phyloP scores from a whole-genome alignment of 2,113 vertebrate species.

The Daubentonia madagascariensis region DNA sequence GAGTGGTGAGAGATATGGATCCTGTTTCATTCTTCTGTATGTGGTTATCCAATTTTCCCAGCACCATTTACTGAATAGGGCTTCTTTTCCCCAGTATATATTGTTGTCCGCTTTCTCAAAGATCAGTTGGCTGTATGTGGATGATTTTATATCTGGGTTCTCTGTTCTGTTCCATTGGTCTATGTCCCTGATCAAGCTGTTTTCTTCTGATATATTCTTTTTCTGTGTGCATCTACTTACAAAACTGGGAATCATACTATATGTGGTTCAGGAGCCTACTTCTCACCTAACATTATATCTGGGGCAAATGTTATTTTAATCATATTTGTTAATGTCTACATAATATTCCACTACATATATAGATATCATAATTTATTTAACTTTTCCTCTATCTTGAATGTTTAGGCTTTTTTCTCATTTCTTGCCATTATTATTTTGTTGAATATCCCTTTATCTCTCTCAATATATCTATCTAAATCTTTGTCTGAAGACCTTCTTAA shows the following conservation, averaged over 20 bases:
- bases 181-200: not conserved
- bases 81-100: too few species aligned
- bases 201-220: not conserved
- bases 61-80: too few species aligned
- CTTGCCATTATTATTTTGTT: not conserved
- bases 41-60: too few species aligned
- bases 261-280: not conserved
- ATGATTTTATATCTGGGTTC: not conserved
- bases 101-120: too few species aligned
- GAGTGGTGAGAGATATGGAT: too few species aligned
- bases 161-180: too few species aligned
- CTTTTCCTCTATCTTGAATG: not conserved
- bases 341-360: not conserved
- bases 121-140: too few species aligned
- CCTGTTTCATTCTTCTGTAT: too few species aligned
- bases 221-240: not conserved
- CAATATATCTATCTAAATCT: not conserved
- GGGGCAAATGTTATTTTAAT: not conserved
- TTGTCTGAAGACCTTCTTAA: not conserved
- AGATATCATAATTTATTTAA: not conserved
- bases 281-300: not conserved
- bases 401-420: not conserved
- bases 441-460: not conserved
- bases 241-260: not conserved
- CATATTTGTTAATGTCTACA: not conserved